These are phyloP conservation scores for Aegotheles bennettii DNA, from an alignment of 2,113 vertebrate species.

Conservation along the genomic window DNA sequence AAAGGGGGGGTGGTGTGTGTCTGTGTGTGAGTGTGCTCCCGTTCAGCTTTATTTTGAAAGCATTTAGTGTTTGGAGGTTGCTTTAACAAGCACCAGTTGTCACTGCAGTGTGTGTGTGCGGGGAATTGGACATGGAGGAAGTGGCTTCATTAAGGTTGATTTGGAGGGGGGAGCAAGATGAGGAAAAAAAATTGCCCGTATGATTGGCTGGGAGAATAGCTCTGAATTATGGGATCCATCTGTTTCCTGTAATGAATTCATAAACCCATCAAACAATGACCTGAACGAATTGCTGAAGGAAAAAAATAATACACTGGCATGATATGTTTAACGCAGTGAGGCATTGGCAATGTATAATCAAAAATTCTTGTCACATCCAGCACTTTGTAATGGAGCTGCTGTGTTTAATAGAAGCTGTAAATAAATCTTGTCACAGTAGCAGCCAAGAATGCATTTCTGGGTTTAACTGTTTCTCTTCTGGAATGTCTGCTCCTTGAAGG, in stretches of 20 bases:
- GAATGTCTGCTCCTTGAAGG: slow-evolving; percentile 15
- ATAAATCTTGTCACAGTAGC: slow-evolving; percentile 70
- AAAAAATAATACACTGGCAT: slow-evolving; percentile 59
- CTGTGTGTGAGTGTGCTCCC: not conserved
- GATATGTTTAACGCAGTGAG: slow-evolving; percentile 59
- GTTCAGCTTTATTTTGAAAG: not conserved
- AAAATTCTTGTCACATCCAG: slow-evolving; percentile 81
- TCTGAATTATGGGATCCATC: slow-evolving; percentile 71
- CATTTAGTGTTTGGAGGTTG: not conserved
- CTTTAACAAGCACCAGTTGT: not conserved
- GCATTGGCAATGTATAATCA: slow-evolving; percentile 79
- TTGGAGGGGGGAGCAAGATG: slow-evolving; percentile 17
- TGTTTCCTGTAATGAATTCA: slow-evolving; percentile 78
- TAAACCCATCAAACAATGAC: slow-evolving; percentile 75
- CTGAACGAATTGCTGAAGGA: slow-evolving; percentile 67
- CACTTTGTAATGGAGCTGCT: slow-evolving; percentile 75
- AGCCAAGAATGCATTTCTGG: slow-evolving; percentile 65
- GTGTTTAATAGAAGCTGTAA: slow-evolving; percentile 72
- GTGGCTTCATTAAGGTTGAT: slow-evolving; percentile 57
- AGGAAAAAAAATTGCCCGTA: slow-evolving; percentile 14
- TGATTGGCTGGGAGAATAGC: slow-evolving; percentile 71
- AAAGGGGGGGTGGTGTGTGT: not conserved
- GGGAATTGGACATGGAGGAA: slow-evolving; percentile 42
- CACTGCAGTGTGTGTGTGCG: not conserved
- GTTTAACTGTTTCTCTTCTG: slow-evolving; percentile 66